A percentile compares a stretch with the other conserved stretches of the same genome.
phyloP scores from a whole-genome alignment of 2,888 invertebrate genomes.

The Caenorhabditis drosophilae region DNA sequence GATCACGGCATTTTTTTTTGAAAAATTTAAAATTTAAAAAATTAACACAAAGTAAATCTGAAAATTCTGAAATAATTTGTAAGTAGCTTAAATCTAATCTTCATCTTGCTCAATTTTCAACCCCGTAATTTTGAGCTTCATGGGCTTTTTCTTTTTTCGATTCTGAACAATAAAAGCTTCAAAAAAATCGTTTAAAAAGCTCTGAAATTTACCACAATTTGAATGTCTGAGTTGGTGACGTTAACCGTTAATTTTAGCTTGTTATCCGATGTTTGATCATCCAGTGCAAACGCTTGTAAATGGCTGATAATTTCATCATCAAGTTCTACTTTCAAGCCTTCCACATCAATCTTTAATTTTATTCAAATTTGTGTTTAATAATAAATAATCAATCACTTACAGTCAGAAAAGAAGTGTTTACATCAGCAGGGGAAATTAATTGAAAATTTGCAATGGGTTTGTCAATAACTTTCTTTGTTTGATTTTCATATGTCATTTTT shows the following conservation, averaged over 20 bases:
- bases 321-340: constrained; percentile 33
- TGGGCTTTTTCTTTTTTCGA: constrained; percentile 49
- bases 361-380: not conserved
- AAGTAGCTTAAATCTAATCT: constrained; percentile 26
- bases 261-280: constrained; percentile 48
- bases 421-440: constrained; percentile 13
- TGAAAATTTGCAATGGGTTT: constrained; percentile 8
- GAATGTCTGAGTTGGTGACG: constrained; percentile 47
- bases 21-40: not conserved
- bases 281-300: constrained; percentile 52
- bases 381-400: constrained; percentile 3
- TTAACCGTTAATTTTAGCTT: constrained; percentile 40
- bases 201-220: constrained; percentile 42
- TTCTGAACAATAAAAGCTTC: constrained; percentile 29
- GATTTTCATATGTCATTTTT: no score
- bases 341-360: constrained; percentile 12
- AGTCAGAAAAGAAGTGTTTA: constrained; percentile 4
- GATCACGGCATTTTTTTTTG: no score
- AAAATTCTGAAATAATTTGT: no score
- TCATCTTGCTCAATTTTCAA: constrained; percentile 50
- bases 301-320: constrained; percentile 58
- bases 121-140: constrained; percentile 43
- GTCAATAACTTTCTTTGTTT: no score
- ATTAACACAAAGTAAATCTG: not conserved
- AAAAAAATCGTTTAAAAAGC: not conserved